Evolutionary conservation across 2,888 invertebrate species (phyloP), one percentile per base, ranked within the genome.

Genomic region (Caenorhabditis virilis): DNA sequence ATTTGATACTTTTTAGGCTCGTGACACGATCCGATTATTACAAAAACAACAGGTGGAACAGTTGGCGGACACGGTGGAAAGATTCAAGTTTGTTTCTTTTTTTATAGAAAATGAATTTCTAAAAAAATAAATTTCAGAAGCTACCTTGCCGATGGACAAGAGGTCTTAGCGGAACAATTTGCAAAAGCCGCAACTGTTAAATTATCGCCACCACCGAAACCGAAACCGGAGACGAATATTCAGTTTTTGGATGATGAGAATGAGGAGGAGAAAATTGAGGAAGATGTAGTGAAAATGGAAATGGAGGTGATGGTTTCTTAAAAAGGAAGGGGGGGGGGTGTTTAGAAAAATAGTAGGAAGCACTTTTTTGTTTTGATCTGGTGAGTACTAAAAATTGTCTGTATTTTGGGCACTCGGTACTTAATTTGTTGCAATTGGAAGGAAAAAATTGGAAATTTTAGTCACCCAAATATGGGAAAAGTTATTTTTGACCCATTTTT

Each of bases 21-120:
- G 80, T 11, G 71, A 69, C 41, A 68, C 69, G 11, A 58, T 76
- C 6, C 30, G 55, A 20, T 51, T 68, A 22, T 65, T 76, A 42
- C 72, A 73, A 55, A 48, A 67, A 25, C 46, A 63, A 16, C 76
- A 76, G 59, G 43, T 74, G 30, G 57, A 54, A 15, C 64, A 72
- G 41, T 49, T 74, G 36, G 49, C 59, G 23, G 50, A 46, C 13
- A 52, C 58, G 27, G 56, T 64, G 9, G 45, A 45, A 0, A 22
- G 47, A n/a, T 73, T 72, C 46, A 62, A 47, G 74, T 75, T 20
- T 18, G 50, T 2, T 36, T 45, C 35, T 53, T 41, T 20, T 2
- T 35, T 48, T 18, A n/a, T 7, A 16, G 15, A 2, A 22, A 30
- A 47, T 9, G 13, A 13, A 6, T 6, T 9, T 6, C 6, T 9